Evolutionary conservation across 2,888 invertebrate genomes (phyloP).

Genomic region (Zygogramma bicolorata): DNA sequence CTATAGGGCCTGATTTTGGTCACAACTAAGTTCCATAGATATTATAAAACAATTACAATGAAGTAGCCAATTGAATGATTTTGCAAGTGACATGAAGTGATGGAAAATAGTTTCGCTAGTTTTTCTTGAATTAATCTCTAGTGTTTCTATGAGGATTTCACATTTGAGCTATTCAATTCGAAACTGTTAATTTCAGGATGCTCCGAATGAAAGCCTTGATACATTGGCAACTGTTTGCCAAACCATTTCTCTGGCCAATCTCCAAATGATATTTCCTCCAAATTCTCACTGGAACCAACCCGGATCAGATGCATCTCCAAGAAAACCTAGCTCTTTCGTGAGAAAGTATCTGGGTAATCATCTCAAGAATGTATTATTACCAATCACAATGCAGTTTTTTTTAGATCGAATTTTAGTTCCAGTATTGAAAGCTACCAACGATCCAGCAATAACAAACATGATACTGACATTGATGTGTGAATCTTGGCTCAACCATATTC

Average conservation of each 20-base stretch:
- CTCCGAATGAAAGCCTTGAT: constrained; percentile 78
- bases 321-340: constrained; percentile 75
- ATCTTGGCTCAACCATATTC: constrained; percentile 89
- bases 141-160: no score
- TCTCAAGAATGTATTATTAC: not conserved
- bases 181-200: constrained; percentile 70
- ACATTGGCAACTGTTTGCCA: constrained; percentile 82
- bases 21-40: no score
- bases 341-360: constrained; percentile 76
- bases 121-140: no score
- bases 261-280: constrained; percentile 85
- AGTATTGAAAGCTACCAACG: constrained; percentile 81
- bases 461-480: constrained; percentile 86
- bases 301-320: constrained; percentile 64
- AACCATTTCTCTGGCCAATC: constrained; percentile 82
- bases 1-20: no score
- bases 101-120: no score
- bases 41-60: no score
- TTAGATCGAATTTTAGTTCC: constrained; percentile 82
- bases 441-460: constrained; percentile 80
- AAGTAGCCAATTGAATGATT: no score
- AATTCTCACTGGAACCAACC: constrained; percentile 74
- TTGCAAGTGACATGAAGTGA: no score
- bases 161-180: no score
- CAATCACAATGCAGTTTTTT: constrained; percentile 50